Evolutionary conservation across 2,113 vertebrate genomes (phyloP).

Genomic region (Nyctereutes procyonoides): DNA sequence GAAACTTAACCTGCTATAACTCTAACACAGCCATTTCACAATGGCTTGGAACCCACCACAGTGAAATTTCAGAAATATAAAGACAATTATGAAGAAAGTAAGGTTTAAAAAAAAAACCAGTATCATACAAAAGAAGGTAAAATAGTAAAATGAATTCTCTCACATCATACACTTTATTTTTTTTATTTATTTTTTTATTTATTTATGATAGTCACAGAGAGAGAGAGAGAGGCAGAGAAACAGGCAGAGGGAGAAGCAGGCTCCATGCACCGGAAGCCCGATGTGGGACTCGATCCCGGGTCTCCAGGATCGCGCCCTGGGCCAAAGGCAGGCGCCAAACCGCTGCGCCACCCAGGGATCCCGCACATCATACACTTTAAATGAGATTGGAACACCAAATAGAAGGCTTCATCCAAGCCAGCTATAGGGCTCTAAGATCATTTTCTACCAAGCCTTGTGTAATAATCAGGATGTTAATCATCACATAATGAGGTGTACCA

Average conservation of each 20-base stretch:
- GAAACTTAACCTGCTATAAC: neutral
- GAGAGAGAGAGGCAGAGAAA: no score
- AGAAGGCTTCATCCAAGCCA: neutral
- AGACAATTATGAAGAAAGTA: slow-evolving; percentile 42
- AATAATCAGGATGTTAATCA: slow-evolving; percentile 30
- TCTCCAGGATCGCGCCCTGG: no score
- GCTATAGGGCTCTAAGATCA: neutral
- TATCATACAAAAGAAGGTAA: neutral
- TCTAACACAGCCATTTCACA: neutral
- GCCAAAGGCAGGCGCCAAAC: no score
- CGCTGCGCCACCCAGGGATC: no score
- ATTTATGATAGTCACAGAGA: no score
- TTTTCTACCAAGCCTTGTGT: slow-evolving; percentile 15
- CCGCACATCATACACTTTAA: neutral
- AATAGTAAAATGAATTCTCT: slow-evolving; percentile 30
- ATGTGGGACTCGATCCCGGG: no score
- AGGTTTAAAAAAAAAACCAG: neutral
- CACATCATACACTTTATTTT: neutral
- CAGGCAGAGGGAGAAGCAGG: no score
- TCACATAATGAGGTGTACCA: neutral
- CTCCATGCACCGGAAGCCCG: no score
- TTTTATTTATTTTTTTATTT: no score
- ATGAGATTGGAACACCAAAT: neutral
- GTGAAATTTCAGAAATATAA: neutral
- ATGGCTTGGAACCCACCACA: neutral